These are phyloP conservation scores for Rousettus leschenaultii DNA, from an alignment of 2,113 vertebrate genomes.

Conservation along the genomic window DNA sequence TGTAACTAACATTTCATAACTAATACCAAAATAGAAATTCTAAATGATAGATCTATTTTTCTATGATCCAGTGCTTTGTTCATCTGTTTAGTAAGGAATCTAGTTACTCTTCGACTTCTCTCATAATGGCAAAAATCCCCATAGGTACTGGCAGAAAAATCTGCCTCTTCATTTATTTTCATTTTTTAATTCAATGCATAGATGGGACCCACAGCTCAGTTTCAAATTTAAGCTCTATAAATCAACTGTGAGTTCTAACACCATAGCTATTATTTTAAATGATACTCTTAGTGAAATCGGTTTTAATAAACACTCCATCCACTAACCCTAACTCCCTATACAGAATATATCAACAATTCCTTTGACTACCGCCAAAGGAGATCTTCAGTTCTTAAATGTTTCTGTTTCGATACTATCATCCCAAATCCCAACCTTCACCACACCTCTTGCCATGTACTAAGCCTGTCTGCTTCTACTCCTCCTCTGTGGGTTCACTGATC, in stretches of 20 bases:
- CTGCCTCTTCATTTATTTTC: not conserved
- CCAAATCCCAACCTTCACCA: not conserved
- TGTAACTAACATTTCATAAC: not conserved
- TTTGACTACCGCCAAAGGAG: not conserved
- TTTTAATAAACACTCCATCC: not conserved
- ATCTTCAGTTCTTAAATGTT: not conserved
- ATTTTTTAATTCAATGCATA: conserved; percentile 20
- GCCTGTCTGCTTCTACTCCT: not conserved
- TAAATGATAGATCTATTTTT: not conserved
- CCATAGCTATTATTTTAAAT: not conserved
- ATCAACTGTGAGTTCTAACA: not conserved
- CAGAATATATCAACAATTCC: not conserved
- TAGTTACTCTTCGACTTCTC: not conserved
- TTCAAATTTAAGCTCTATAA: not conserved
- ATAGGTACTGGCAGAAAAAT: not conserved
- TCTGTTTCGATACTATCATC: not conserved
- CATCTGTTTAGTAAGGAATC: not conserved
- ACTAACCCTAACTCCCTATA: not conserved
- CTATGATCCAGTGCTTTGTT: not conserved
- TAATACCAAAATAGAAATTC: conserved; percentile 12
- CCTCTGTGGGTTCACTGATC: not conserved
- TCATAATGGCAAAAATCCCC: not conserved
- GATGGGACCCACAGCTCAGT: not conserved
- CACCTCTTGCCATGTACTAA: not conserved
- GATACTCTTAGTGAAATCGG: not conserved